These are phyloP conservation scores for Coreius guichenoti DNA, from an alignment of 2,797 vertebrate genomes.

Conservation along the genomic window DNA sequence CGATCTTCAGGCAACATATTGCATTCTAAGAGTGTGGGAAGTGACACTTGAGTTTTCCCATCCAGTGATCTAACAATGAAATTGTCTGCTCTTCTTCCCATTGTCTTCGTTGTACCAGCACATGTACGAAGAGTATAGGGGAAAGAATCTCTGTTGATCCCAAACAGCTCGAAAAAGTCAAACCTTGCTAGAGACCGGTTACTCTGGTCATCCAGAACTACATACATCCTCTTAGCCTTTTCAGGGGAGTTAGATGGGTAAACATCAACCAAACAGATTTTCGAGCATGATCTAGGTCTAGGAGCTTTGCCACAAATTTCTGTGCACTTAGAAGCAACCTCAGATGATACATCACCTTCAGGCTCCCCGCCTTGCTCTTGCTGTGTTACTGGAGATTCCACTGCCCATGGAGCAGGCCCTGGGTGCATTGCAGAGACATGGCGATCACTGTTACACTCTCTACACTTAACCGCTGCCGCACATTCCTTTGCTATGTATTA, in stretches of 20 bases:
- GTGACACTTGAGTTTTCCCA: not conserved
- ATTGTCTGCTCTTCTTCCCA: conserved; percentile 7
- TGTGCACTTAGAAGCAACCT: not conserved
- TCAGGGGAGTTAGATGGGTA: not conserved
- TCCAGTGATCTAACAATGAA: not conserved
- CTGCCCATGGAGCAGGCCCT: not conserved
- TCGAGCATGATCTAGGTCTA: not conserved
- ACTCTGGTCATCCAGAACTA: not conserved
- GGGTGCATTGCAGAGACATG: conserved; percentile 1
- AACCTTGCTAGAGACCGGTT: not conserved
- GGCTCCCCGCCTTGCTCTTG: not conserved
- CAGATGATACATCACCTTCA: not conserved
- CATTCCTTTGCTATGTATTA: not conserved
- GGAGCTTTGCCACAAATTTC: not conserved
- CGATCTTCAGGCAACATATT: not conserved
- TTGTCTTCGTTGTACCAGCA: not conserved
- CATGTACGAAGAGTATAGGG: not conserved
- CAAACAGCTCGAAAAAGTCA: not conserved
- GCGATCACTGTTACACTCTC: conserved; percentile 2
- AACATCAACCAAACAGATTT: conserved; percentile 12
- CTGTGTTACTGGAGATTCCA: not conserved
- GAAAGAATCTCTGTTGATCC: not conserved
- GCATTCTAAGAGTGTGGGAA: not conserved
- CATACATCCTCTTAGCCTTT: not conserved
- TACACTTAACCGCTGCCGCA: not conserved